Evolutionary conservation across 1,140 invertebrate genomes (phyloP).

Genomic region (Holcopasites calliopsidis): DNA sequence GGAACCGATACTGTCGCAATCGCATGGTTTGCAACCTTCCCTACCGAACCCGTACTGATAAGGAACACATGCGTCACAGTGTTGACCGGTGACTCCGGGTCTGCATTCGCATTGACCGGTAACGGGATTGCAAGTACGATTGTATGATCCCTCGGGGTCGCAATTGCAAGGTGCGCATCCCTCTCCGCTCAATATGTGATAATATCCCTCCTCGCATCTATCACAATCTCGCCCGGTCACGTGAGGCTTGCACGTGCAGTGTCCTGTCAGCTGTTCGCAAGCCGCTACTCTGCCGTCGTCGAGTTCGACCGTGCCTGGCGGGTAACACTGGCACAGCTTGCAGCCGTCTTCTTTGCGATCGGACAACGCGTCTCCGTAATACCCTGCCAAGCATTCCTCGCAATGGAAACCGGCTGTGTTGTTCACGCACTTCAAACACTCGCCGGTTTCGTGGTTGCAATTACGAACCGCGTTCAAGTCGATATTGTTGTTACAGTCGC

Average conservation of each 20-base stretch:
- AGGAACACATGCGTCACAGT: slow-evolving; percentile 91
- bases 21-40: slow-evolving; percentile 91
- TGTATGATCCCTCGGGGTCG: slow-evolving; percentile 91
- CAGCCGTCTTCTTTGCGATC: slow-evolving; percentile 92
- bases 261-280: slow-evolving; percentile 90
- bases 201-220: slow-evolving; percentile 91
- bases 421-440: slow-evolving; percentile 98
- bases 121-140: slow-evolving; percentile 88
- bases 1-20: slow-evolving; percentile 94
- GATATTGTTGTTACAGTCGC: slow-evolving; percentile 97
- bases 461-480: slow-evolving; percentile 96
- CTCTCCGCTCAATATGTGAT: slow-evolving; percentile 89
- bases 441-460: slow-evolving; percentile 94
- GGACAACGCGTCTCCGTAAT: slow-evolving; percentile 93
- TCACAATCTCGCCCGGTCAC: slow-evolving; percentile 95
- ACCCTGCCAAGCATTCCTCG: slow-evolving; percentile 93
- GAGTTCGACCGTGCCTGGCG: slow-evolving; percentile 87
- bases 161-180: slow-evolving; percentile 94
- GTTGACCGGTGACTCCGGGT: slow-evolving; percentile 90
- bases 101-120: slow-evolving; percentile 94
- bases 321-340: slow-evolving; percentile 91
- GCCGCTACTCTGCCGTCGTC: slow-evolving; percentile 84
- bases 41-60: slow-evolving; percentile 94
- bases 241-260: slow-evolving; percentile 92
- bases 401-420: slow-evolving; percentile 95